Evolutionary conservation across 2,797 vertebrate genomes (phyloP), one percentile per base, ranked within the genome.

Genomic region (Silurus lanzhouensis): DNA sequence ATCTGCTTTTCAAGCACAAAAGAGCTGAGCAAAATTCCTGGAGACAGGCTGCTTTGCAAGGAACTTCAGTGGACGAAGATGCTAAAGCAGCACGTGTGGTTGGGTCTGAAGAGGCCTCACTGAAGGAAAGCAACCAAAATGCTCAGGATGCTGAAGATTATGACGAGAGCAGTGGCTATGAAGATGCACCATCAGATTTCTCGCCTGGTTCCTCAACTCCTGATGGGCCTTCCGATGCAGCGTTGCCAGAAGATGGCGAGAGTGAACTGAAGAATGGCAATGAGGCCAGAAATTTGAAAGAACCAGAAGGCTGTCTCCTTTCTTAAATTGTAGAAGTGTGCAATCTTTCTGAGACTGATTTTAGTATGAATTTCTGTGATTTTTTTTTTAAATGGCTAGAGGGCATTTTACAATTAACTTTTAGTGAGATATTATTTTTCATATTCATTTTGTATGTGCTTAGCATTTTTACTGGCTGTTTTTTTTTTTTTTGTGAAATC

Each of bases 261-360:
- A 19, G 6, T 0, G 79, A 78, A 13, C 55, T 15, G 44, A 83
- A 63, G 5, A 66, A 48, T 13, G 46, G 13, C 38, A 46, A 13
- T 17, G 60, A n/a, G 60, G 60, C 22, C 15, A 55, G 27, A 44
- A 27, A 27, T 22, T 61, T 70, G 38, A 83, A 79, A 84, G 89
- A 12, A 25, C 77, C 74, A 81, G 94, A 95, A 0, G 38, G 14
- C 7, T 95, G 95, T 19, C 1, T 92, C 64, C 46, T 96, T 87
- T 96, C 93, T 88, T 96, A 92, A 92, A 64, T 82, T 71, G 19
- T 7, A 48, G 3, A n/a, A 63, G 12, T 64, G 15, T 13, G 46
- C n/a, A 81, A 20, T 67, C 63, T 4, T 2, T 81, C n/a, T 1
- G 10, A 31, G 64, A 67, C n/a, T 81, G 46, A 20, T 67, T 68